Percentiles rank a stretch among this genome's conserved stretches.
Evolutionary conservation across 2,113 vertebrate genomes (phyloP).

Genomic region (Cyanoliseus patagonus): DNA sequence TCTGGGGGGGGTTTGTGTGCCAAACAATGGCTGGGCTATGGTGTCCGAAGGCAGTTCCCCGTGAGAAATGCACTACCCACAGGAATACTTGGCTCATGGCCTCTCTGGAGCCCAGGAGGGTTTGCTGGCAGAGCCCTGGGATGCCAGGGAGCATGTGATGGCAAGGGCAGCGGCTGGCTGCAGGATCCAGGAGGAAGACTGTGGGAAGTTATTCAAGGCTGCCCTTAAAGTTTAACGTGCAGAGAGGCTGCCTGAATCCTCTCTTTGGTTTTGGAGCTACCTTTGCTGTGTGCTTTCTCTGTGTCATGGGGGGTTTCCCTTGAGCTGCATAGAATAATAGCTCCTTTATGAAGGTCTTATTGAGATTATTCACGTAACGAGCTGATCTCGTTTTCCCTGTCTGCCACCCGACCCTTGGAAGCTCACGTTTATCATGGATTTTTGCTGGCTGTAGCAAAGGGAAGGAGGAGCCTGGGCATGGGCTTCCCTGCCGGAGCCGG

Average conservation of each 20-base stretch:
- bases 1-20: not conserved
- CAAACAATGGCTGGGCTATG: slow-evolving; percentile 9
- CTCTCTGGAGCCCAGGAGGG: not conserved
- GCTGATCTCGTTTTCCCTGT: not conserved
- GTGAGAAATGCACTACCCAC: slow-evolving; percentile 19
- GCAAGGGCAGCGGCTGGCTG: not conserved
- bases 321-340: not conserved
- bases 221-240: not conserved
- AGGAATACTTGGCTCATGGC: not conserved
- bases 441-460: not conserved
- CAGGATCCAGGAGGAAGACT: not conserved
- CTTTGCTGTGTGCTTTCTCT: not conserved
- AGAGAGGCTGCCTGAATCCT: not conserved
- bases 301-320: fast-evolving
- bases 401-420: not conserved
- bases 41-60: slow-evolving; percentile 19
- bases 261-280: not conserved
- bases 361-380: slow-evolving; percentile 31
- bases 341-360: not conserved
- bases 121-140: slow-evolving; percentile 19
- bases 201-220: not conserved
- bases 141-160: slow-evolving; percentile 23
- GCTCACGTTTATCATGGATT: not conserved
- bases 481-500: not conserved
- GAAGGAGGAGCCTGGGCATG: not conserved